Base-by-base conservation (phyloP, 2,113 vertebrate species). In the Eublepharis macularius region DNA sequence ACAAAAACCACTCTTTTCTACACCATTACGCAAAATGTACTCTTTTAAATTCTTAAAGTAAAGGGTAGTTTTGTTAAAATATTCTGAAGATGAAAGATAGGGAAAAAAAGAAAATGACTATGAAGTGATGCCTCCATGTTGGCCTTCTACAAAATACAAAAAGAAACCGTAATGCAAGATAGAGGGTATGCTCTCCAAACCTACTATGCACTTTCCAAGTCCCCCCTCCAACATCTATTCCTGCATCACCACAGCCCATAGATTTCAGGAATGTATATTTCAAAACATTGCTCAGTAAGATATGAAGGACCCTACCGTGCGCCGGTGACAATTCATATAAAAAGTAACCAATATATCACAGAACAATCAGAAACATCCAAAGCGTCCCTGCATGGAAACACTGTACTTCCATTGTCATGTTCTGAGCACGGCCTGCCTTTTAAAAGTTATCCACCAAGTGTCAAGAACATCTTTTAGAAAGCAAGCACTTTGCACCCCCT, bases 401-500 rank as follows among this genome's bases (percentile, higher is more conserved):
- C 70, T 77, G 70, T 77, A 63, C 34, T 77, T 70, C 32, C 49
- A n/a, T 54, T 43, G 34, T 17, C 39, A 83, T 74, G 70, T 17
- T 6, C 14, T 16, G 29, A 47, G 65, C 43, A 47, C 34, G 29
- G 19, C 14, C 82, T 36, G 63, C 78, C 39, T 43, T 76, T 43
- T 12, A 63, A 36, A 10, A 65, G 0, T 14, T 41, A 63, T 12
- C 0, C 0, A 80, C 79, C 36, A 76, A 69, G 74, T 84, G 72
- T 78, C 60, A 34, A 68, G 39, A 70, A 76, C 26, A 86, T 79
- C 24, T 63, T 34, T 80, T 70, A 0, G 3, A 88, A 87, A 54
- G 87, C 90, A 87, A n/a, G 68, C 87, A 85, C n/a, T 3, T 0
- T n/a, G 68, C 76, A 41, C 75, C 77, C 82, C 81, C 66, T 41